phyloP scores from a whole-genome alignment of 2,113 vertebrate species.

The Pleuronectes platessa region DNA sequence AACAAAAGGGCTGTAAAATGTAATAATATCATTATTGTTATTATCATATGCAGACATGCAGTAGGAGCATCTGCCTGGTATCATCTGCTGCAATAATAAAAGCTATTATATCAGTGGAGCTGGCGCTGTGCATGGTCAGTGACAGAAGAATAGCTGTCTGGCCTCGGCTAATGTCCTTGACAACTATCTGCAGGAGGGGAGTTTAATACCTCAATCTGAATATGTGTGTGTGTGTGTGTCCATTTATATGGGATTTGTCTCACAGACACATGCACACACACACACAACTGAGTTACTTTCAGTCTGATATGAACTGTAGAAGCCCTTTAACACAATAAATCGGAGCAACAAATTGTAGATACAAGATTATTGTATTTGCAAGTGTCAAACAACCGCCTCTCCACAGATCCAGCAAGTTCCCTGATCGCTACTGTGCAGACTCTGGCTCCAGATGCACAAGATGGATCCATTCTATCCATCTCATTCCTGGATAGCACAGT shows the following conservation, averaged over 20 bases:
- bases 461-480: too few relatives aligned
- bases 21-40: not conserved
- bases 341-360: too few relatives aligned
- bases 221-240: slow-evolving; percentile 23
- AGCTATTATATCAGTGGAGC: not conserved
- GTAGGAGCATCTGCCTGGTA: slow-evolving; percentile 8
- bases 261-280: not conserved
- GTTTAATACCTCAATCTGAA: slow-evolving; percentile 16
- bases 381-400: too few relatives aligned
- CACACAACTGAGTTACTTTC: not conserved
- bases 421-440: too few relatives aligned
- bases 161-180: slow-evolving; percentile 33
- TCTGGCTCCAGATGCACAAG: too few relatives aligned
- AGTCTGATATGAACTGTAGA: not conserved
- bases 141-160: slow-evolving; percentile 25
- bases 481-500: too few relatives aligned
- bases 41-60: not conserved
- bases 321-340: too few relatives aligned
- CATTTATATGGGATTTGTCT: not conserved
- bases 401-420: too few relatives aligned
- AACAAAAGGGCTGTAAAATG: not conserved
- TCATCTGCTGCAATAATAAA: slow-evolving; percentile 8
- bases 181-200: slow-evolving; percentile 46
- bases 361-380: too few relatives aligned
- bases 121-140: slow-evolving; percentile 15